These are phyloP conservation scores for Sminthurides bifidus DNA, from an alignment of 1,140 invertebrate genomes.

Conservation along the genomic window DNA sequence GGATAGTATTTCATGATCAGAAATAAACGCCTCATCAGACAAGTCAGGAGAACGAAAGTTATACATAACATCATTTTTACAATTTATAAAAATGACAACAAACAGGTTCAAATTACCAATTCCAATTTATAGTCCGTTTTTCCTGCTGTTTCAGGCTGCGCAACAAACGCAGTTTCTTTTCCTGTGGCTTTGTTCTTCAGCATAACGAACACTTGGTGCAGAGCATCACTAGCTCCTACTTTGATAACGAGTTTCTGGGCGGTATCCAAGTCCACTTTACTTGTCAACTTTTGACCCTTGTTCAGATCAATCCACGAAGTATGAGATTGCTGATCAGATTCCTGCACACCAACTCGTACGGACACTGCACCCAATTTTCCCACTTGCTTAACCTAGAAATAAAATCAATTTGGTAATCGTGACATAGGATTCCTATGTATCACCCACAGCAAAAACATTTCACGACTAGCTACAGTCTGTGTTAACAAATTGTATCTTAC, in stretches of 20 bases:
- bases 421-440: background rate
- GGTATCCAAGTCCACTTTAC: conserved; percentile 61
- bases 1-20: background rate
- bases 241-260: conserved; percentile 79
- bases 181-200: conserved; percentile 51
- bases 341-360: conserved; percentile 76
- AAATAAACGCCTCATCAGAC: background rate
- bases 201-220: conserved; percentile 87
- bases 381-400: conserved; percentile 53
- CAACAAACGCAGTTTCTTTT: conserved; percentile 83
- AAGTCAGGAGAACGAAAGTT: conserved; percentile 28
- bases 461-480: background rate
- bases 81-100: conserved; percentile 5
- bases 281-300: conserved; percentile 60
- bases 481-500: conserved; percentile 8
- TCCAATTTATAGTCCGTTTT: conserved; percentile 72
- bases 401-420: background rate
- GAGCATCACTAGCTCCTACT: conserved; percentile 65
- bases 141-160: conserved; percentile 68
- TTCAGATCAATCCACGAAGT: conserved; percentile 34
- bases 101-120: conserved; percentile 47
- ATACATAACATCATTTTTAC: conserved; percentile 18
- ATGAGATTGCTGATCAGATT: conserved; percentile 57
- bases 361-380: conserved; percentile 57
- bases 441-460: background rate